phyloP scores from a whole-genome alignment of 2,888 invertebrate species.

The Oscheius sp. region DNA sequence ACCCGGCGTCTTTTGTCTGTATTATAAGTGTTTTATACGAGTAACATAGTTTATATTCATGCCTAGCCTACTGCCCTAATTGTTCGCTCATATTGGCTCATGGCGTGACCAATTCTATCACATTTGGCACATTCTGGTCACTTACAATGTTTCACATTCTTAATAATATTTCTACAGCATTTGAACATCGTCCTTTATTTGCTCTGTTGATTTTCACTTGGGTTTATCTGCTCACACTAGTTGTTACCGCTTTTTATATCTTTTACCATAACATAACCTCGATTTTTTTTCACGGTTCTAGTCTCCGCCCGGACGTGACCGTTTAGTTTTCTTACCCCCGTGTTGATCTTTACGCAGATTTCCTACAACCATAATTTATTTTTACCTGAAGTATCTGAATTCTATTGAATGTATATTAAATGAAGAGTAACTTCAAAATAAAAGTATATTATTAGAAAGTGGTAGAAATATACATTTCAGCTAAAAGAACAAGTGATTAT shows the following conservation, averaged over 20 bases:
- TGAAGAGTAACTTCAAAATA: background rate
- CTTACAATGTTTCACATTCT: background rate
- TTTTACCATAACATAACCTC: background rate
- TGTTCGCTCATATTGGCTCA: background rate
- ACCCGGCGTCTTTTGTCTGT: constrained; percentile 26
- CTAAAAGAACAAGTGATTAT: background rate
- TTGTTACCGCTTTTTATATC: background rate
- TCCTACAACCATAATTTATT: constrained; percentile 18
- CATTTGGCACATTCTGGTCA: background rate
- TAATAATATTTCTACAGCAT: background rate
- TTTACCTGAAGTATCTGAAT: background rate
- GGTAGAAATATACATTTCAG: too few relatives aligned
- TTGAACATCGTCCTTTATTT: background rate
- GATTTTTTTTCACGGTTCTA: background rate
- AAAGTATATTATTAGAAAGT: background rate
- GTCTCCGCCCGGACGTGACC: constrained; percentile 8
- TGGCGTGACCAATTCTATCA: too few relatives aligned
- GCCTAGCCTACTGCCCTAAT: constrained; percentile 2
- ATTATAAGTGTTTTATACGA: constrained; percentile 31
- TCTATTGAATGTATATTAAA: constrained; percentile 16
- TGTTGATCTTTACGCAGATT: constrained; percentile 18
- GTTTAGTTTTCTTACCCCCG: background rate
- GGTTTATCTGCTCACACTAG: background rate
- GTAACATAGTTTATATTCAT: constrained; percentile 13
- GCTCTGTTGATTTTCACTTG: background rate